Base-by-base conservation (phyloP, 2,113 vertebrate genomes). In the Notarius lentiginosus region DNA sequence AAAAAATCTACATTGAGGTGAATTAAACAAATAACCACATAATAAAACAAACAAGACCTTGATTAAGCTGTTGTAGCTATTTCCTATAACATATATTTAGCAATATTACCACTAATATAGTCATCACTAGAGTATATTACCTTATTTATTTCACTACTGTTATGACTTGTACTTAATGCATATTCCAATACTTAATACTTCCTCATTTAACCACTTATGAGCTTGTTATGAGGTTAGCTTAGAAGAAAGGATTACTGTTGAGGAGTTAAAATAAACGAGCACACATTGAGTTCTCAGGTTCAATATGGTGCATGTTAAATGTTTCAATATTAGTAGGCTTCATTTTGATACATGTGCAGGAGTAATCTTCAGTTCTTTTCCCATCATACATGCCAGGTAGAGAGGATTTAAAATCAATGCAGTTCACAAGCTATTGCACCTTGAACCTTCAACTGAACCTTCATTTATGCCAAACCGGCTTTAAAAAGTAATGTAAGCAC, bases 381-480 rank as follows among this genome's bases (percentile, higher is more conserved):
- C 68, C 41, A 68, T 34, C 12, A 68, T 7, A 34, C 34, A 20
- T 47, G 70, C 20, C 15, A 7, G 70, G 17, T 18, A 9, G 20
- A 9, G 34, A 18, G 15, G 6, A 41, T 34, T 18, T 41, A 41
- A 7, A 41, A 34, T 73, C 70, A 73, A 47, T 70, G 66, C 66
- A 70, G 66, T 34, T 73, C 17, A 47, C 15, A 41, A 41, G 41
- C 41, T 41, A 41, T 41, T 41, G 41, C 41, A 41, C 41, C 41
- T 41, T 41, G 41, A 41, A 41, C 41, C 41, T 41, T 41, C 41
- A 41, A 41, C 41, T 24, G 53, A 87, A 80, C n/a, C 56, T 89
- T 83, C 61, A 88, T 90, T 89, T 81, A 87, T 87, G 79, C 58
- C 68, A 47, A 72, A 77, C 58, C 68, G 68, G 63, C 83, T 87